A percentile compares a stretch with the other conserved stretches of the same genome.
These are phyloP conservation scores for Agapornis roseicollis DNA, from an alignment of 2,113 vertebrate species.

Conservation along the genomic window DNA sequence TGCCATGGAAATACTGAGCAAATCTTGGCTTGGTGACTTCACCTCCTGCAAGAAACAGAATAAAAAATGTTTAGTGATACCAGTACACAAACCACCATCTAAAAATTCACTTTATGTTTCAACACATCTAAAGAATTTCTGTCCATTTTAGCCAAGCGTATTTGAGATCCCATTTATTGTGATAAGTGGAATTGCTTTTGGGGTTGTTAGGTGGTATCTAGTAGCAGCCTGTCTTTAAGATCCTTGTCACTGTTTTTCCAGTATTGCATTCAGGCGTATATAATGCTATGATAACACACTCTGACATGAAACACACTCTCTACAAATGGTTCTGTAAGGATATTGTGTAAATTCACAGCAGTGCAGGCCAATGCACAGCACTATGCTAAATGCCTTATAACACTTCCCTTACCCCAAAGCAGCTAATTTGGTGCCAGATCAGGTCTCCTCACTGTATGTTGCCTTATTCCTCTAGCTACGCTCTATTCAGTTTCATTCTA, in stretches of 20 bases:
- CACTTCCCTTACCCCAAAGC: background rate
- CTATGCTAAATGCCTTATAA: rapidly evolving
- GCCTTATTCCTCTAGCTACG: rapidly evolving
- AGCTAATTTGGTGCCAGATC: background rate
- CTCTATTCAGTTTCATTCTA: background rate
- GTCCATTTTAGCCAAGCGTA: background rate
- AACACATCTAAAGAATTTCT: background rate
- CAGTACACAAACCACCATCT: background rate
- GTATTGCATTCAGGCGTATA: background rate
- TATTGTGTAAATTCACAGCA: background rate
- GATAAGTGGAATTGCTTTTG: background rate
- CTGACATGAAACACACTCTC: background rate
- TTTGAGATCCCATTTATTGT: background rate
- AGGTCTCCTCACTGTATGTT: background rate
- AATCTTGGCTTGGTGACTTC: constrained; percentile 93
- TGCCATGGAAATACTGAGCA: constrained; percentile 94
- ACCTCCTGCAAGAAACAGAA: constrained; percentile 79
- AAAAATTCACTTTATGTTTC: background rate
- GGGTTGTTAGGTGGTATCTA: background rate
- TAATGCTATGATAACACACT: background rate
- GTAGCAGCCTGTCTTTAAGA: background rate
- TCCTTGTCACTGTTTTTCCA: background rate
- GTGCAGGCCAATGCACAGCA: background rate
- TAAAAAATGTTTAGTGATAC: background rate
- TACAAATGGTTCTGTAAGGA: background rate